Conservation (phyloP, 2,888 invertebrate species). For the Agrotis segetum region DNA sequence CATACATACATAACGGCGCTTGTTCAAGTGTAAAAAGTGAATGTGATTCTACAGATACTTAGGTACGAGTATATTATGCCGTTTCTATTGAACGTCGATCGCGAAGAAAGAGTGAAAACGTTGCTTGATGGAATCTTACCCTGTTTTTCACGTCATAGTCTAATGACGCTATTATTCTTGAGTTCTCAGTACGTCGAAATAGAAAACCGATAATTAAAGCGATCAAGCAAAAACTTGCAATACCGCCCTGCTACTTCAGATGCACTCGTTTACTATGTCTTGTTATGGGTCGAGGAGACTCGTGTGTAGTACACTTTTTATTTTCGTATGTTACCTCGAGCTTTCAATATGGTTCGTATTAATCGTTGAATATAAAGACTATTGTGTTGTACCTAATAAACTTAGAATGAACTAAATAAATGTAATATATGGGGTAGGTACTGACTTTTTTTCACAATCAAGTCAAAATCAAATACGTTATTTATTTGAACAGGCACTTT, state of each 20-base stretch:
- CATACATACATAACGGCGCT: slow-evolving; percentile 42
- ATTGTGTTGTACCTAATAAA: not conserved
- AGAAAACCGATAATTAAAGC: slow-evolving; percentile 84
- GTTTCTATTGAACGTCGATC: slow-evolving; percentile 73
- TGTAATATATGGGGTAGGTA: not conserved
- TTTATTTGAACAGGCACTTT: too few species aligned
- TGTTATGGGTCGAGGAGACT: slow-evolving; percentile 46
- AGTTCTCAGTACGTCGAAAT: slow-evolving; percentile 83
- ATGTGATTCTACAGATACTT: slow-evolving; percentile 67
- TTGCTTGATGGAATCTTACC: slow-evolving; percentile 63
- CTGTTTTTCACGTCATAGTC: slow-evolving; percentile 74
- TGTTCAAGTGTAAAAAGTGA: slow-evolving; percentile 71
- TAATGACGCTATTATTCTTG: slow-evolving; percentile 82
- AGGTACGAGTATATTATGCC: slow-evolving; percentile 61
- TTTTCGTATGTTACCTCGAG: slow-evolving; percentile 12
- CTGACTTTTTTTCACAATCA: not conserved
- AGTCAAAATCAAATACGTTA: not conserved
- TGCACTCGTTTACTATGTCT: slow-evolving; percentile 32
- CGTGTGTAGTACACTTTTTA: slow-evolving; percentile 40
- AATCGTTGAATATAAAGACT: not conserved
- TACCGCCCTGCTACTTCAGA: slow-evolving; percentile 59
- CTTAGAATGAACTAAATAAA: not conserved
- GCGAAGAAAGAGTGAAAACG: slow-evolving; percentile 81
- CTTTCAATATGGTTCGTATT: not conserved
- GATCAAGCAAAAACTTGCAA: slow-evolving; percentile 69